phyloP scores from a whole-genome alignment of 2,888 invertebrate species.

The Carcina quercana region DNA sequence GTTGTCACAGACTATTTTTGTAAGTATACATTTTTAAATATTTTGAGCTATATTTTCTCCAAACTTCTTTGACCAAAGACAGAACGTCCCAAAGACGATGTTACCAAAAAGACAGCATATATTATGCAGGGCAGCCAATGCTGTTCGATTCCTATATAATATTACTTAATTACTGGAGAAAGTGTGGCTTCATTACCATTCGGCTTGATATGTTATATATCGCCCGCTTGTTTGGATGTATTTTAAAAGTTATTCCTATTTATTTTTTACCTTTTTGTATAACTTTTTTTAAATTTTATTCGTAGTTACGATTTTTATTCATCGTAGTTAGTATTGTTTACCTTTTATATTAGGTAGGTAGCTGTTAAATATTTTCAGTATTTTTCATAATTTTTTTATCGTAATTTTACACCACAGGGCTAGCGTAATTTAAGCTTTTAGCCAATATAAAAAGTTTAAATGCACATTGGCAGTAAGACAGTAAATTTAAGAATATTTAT shows the following conservation, averaged over 20 bases:
- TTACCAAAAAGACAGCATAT: conserved; percentile 65
- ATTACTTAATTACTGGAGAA: conserved; percentile 41
- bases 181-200: conserved; percentile 28
- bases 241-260: conserved; percentile 62
- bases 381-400: conserved; percentile 34
- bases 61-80: conserved; percentile 50
- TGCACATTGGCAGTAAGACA: conserved; percentile 55
- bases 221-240: conserved; percentile 55
- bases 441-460: conserved; percentile 30
- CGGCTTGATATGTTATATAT: conserved; percentile 26
- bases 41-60: conserved; percentile 35
- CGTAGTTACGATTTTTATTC: conserved; percentile 29
- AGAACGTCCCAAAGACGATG: conserved; percentile 49
- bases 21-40: conserved; percentile 31
- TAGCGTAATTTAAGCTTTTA: conserved; percentile 41
- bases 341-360: too few relatives aligned
- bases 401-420: conserved; percentile 39
- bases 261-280: conserved; percentile 60
- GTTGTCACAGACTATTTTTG: conserved; percentile 38
- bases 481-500: conserved; percentile 33
- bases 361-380: conserved; percentile 43
- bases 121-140: conserved; percentile 17
- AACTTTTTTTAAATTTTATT: conserved; percentile 44
- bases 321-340: conserved; percentile 32
- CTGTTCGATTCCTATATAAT: conserved; percentile 45